A percentile compares a stretch with the other conserved stretches of the same genome.
phyloP scores from a whole-genome alignment of 2,888 invertebrate genomes.

The Lepidocyrtinus sp. region DNA sequence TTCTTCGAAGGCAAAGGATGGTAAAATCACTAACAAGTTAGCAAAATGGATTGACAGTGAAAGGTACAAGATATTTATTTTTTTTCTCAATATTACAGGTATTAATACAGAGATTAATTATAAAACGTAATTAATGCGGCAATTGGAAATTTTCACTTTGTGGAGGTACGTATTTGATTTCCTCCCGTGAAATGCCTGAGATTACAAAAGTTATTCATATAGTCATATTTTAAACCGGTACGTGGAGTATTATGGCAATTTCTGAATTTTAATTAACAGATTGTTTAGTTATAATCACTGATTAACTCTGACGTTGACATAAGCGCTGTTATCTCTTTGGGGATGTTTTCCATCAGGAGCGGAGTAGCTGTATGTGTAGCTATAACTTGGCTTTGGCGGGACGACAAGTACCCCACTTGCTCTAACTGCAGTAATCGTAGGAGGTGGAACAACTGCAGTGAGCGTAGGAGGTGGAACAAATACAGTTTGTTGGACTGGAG shows the following conservation, averaged over 20 bases:
- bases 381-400: constrained; percentile 61
- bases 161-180: too few relatives aligned
- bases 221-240: too few relatives aligned
- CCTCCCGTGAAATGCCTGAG: too few relatives aligned
- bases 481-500: constrained; percentile 21
- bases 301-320: constrained; percentile 66
- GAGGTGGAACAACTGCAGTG: constrained; percentile 31
- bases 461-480: constrained; percentile 18
- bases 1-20: not conserved
- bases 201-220: too few relatives aligned
- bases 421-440: constrained; percentile 47
- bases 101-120: not conserved
- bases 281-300: too few relatives aligned
- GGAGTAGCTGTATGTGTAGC: constrained; percentile 64
- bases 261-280: too few relatives aligned
- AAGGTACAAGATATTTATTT: not conserved
- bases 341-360: constrained; percentile 68
- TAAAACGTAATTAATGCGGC: not conserved
- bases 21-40: not conserved
- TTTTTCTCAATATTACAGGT: not conserved
- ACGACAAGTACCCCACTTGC: constrained; percentile 57
- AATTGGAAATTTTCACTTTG: too few relatives aligned
- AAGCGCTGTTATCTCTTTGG: constrained; percentile 64
- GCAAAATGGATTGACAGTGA: not conserved
- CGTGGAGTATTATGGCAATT: too few relatives aligned